Conservation (phyloP, 2,113 vertebrate genomes). For the Cryptotis parvus region DNA sequence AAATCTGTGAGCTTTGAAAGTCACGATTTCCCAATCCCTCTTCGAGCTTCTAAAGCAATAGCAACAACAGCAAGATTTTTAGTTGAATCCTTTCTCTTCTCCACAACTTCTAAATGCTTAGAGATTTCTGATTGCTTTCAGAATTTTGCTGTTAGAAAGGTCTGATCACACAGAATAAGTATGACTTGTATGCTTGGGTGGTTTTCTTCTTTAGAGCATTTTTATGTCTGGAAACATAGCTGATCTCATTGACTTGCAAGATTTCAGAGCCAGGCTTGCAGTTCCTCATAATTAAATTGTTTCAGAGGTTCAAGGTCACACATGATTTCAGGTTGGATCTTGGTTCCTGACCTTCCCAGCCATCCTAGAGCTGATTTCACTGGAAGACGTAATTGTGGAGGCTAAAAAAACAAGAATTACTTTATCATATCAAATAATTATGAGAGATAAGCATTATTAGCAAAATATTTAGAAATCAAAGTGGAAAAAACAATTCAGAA, state of each 20-base stretch:
- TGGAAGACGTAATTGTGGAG: background rate
- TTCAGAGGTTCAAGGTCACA: slow-evolving; percentile 36
- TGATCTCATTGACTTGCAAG: background rate
- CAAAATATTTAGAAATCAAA: background rate
- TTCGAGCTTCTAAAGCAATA: slow-evolving; percentile 42
- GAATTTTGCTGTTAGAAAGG: background rate
- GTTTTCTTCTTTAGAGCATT: background rate
- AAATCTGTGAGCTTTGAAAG: slow-evolving; percentile 58
- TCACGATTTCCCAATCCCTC: slow-evolving; percentile 64
- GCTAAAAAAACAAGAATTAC: background rate
- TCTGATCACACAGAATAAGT: background rate
- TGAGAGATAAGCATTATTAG: background rate
- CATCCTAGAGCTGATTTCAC: background rate
- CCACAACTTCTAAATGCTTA: slow-evolving; percentile 3
- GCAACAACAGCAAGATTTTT: slow-evolving; percentile 28
- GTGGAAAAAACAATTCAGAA: background rate
- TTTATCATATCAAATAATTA: background rate
- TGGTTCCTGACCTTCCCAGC: background rate
- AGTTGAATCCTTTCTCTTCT: slow-evolving; percentile 20
- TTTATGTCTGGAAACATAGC: slow-evolving; percentile 27
- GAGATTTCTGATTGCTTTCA: background rate
- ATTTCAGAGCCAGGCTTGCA: background rate
- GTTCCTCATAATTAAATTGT: background rate
- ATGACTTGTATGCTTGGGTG: background rate
- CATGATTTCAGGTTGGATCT: background rate